A percentile compares a stretch with the other conserved stretches of the same genome.
phyloP scores from a whole-genome alignment of 64 coral and sea anemone genomes.

The Stichodactyla helianthus region DNA sequence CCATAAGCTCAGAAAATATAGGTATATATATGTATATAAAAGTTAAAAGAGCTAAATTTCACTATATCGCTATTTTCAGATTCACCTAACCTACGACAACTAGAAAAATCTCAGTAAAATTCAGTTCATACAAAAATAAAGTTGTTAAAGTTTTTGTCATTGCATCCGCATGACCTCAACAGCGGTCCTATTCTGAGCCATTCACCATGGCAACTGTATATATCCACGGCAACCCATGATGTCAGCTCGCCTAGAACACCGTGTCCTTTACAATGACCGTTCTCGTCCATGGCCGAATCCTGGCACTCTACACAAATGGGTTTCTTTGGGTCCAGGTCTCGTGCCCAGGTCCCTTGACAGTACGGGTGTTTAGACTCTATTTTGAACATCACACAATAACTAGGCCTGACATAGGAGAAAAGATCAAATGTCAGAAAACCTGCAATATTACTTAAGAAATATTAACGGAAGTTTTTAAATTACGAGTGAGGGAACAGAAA shows the following conservation, averaged over 20 bases:
- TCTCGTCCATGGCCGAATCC: slow-evolving; percentile 62
- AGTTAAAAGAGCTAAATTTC: not conserved
- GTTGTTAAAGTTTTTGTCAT: slow-evolving; percentile 64
- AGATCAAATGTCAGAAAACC: not conserved
- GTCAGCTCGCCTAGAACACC: slow-evolving; percentile 62
- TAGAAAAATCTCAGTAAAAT: not conserved
- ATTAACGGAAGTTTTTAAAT: too few species aligned
- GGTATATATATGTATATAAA: not conserved
- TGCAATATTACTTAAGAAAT: not conserved
- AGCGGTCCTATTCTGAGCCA: slow-evolving; percentile 70
- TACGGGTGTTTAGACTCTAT: slow-evolving; percentile 78
- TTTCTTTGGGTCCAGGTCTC: slow-evolving; percentile 52
- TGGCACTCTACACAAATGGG: slow-evolving; percentile 86
- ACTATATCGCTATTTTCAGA: not conserved
- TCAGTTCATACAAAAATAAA: slow-evolving; percentile 85
- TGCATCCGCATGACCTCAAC: slow-evolving; percentile 64
- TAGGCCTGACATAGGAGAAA: slow-evolving; percentile 16
- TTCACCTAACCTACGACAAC: not conserved
- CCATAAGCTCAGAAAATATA: not conserved
- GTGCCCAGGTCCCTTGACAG: slow-evolving; percentile 79
- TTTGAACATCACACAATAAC: slow-evolving; percentile 74
- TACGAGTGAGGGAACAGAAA: too few species aligned
- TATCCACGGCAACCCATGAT: slow-evolving; percentile 64
- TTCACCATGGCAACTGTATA: slow-evolving; percentile 73
- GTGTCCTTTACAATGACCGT: slow-evolving; percentile 73